Base-by-base conservation (phyloP, 2,113 vertebrate genomes). In the Fukomys damarensis region DNA sequence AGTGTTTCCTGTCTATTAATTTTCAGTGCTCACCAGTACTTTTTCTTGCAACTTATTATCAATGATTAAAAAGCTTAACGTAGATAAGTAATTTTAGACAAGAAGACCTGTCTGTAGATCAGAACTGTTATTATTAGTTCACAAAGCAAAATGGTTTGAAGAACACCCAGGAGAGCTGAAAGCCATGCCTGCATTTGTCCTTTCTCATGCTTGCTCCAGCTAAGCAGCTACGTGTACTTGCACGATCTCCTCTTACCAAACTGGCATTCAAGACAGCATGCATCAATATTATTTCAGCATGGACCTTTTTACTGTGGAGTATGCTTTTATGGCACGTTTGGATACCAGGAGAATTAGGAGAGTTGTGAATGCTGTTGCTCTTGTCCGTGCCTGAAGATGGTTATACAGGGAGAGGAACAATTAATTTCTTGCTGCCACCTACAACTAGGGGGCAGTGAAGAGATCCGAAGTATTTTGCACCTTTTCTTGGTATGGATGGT, bases 1-100 rank as follows among this genome's bases (percentile, higher is more conserved):
- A 32, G 74, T 93, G 72, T 79, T 95, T 97, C 89, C 89, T 97
- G 91, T 93, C 90, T 94, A 87, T 95, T 89, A 91, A 96, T 97
- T 96, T 95, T 94, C 63, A 89, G 68, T 54, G 63, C 84, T 95
- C 82, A 70, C 83, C 80, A 87, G 54, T 92, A 74, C 59, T 94
- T 94, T 72, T 61, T 91, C 65, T 95, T 97, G 86, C 54, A 79
- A 91, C 89, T 97, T 96, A 96, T 96, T 95, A 77, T 81, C 65
- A 66, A 80, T 93, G 72, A 81, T 93, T 93, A 81, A 87, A 96
- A 93, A 41, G 20, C 94, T 96, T 95, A 74, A 89, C 80, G 85
- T 89, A 87, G 59, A n/a, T 80, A 76, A 89, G 86, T 91, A 77
- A 96, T 96, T 96, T 96, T 93, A 94, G 92, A 91, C 14, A 86